Percentiles rank a stretch among this genome's conserved stretches.
Evolutionary conservation across 1,140 invertebrate species (phyloP).

Genomic region (Danaus plexippus): DNA sequence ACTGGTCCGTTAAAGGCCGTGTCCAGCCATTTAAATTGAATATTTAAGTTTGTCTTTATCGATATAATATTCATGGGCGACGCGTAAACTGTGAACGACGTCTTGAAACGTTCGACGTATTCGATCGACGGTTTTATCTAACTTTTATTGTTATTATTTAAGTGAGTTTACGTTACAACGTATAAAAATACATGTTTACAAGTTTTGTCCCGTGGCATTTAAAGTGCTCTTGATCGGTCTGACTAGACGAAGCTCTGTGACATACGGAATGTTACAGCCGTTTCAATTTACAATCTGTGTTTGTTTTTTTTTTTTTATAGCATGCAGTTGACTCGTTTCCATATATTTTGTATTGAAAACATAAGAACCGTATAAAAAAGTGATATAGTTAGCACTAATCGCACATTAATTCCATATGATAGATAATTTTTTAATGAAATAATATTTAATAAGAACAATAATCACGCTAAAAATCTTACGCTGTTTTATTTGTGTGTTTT

Average conservation of each 20-base stretch:
- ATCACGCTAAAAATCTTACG: too few relatives aligned
- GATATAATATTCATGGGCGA: slow-evolving; percentile 31
- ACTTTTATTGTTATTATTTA: slow-evolving; percentile 27
- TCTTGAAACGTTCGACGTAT: slow-evolving; percentile 21
- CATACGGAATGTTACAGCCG: slow-evolving; percentile 10
- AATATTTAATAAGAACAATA: too few relatives aligned
- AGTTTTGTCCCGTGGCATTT: slow-evolving; percentile 11
- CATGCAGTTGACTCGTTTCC: too few relatives aligned
- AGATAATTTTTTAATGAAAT: too few relatives aligned
- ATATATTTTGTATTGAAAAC: too few relatives aligned
- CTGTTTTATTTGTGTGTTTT: too few relatives aligned
- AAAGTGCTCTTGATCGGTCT: slow-evolving; percentile 9
- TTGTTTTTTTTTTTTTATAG: too few relatives aligned
- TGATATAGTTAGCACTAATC: too few relatives aligned
- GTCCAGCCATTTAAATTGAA: slow-evolving; percentile 38
- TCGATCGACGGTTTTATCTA: slow-evolving; percentile 32
- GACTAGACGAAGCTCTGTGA: slow-evolving; percentile 1
- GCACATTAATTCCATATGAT: too few relatives aligned
- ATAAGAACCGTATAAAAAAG: too few relatives aligned
- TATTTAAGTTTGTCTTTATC: slow-evolving; percentile 54
- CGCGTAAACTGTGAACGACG: slow-evolving; percentile 31
- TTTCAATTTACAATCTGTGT: slow-evolving; percentile 4
- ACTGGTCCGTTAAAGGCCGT: too few relatives aligned
- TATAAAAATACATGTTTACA: slow-evolving; percentile 18
- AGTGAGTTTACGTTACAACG: slow-evolving; percentile 7